phyloP scores from a whole-genome alignment of 2,797 vertebrate species.

The Megaceryle alcyon region DNA sequence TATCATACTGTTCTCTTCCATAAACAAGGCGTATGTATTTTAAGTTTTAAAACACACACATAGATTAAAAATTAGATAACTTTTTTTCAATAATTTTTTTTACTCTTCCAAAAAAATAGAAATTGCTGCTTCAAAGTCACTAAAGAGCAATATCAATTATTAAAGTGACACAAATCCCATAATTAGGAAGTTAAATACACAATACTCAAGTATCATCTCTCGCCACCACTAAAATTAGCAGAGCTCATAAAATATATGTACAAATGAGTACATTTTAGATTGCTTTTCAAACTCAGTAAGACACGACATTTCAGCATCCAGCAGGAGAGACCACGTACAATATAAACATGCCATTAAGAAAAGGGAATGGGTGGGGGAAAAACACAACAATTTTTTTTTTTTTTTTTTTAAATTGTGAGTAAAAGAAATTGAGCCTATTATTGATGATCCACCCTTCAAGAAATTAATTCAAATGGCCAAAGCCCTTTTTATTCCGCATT shows the following conservation, averaged over 20 bases:
- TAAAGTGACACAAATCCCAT: neutral
- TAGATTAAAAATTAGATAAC: slow-evolving; percentile 55
- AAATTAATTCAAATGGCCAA: slow-evolving; percentile 89
- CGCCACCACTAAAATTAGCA: slow-evolving; percentile 20
- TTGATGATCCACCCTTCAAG: slow-evolving; percentile 87
- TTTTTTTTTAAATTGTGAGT: slow-evolving; percentile 82
- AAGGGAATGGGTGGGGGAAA: slow-evolving; percentile 79
- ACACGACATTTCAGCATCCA: slow-evolving; percentile 56
- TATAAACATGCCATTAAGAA: slow-evolving; percentile 81
- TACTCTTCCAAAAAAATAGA: slow-evolving; percentile 17
- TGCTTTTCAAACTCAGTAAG: slow-evolving; percentile 62
- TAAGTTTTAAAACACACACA: slow-evolving; percentile 81
- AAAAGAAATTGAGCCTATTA: slow-evolving; percentile 91
- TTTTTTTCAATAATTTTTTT: neutral
- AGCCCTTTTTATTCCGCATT: slow-evolving; percentile 83
- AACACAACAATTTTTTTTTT: slow-evolving; percentile 77
- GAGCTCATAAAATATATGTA: slow-evolving; percentile 28
- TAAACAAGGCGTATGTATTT: slow-evolving; percentile 82
- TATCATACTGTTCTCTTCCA: slow-evolving; percentile 88
- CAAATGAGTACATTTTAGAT: slow-evolving; percentile 55
- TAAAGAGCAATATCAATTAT: neutral
- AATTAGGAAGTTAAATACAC: slow-evolving; percentile 14
- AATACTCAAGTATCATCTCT: slow-evolving; percentile 11
- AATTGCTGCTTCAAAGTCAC: slow-evolving; percentile 39
- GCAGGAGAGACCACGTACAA: slow-evolving; percentile 78